These are phyloP conservation scores for Geodia barretti DNA, from an alignment of 37 sponge, comb jelly and placozoan genomes.

Conservation along the genomic window DNA sequence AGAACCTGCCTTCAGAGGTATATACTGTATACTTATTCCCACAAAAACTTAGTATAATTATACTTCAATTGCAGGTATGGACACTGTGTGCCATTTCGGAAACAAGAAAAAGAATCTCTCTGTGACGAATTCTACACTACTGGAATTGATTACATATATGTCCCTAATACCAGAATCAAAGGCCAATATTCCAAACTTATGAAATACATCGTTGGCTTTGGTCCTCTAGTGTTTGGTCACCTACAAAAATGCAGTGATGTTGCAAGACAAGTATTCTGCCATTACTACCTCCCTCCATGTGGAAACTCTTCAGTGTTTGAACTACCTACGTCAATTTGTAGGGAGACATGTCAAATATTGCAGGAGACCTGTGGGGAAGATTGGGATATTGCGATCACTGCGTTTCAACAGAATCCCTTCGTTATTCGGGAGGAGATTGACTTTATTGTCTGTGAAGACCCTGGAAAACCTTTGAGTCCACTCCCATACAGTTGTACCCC, in stretches of 20 bases:
- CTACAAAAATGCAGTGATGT: background rate
- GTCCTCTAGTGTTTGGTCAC: background rate
- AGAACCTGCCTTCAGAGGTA: background rate
- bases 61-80: background rate
- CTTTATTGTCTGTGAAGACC: background rate
- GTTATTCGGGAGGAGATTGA: background rate
- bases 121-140: background rate
- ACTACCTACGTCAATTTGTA: background rate
- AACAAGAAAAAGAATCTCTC: background rate
- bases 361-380: background rate
- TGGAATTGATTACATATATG: background rate
- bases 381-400: background rate
- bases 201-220: background rate
- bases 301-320: background rate
- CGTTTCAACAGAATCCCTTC: background rate
- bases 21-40: too few species aligned
- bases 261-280: background rate
- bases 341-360: background rate
- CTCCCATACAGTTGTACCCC: background rate
- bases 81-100: background rate
- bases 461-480: background rate
- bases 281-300: slow-evolving; percentile 4
- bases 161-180: background rate
- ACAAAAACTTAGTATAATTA: too few species aligned
- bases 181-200: background rate